Percentiles rank a stretch among this genome's conserved stretches.
Evolutionary conservation across 2,888 invertebrate genomes (phyloP).

Genomic region (Drosophila pullipes): DNA sequence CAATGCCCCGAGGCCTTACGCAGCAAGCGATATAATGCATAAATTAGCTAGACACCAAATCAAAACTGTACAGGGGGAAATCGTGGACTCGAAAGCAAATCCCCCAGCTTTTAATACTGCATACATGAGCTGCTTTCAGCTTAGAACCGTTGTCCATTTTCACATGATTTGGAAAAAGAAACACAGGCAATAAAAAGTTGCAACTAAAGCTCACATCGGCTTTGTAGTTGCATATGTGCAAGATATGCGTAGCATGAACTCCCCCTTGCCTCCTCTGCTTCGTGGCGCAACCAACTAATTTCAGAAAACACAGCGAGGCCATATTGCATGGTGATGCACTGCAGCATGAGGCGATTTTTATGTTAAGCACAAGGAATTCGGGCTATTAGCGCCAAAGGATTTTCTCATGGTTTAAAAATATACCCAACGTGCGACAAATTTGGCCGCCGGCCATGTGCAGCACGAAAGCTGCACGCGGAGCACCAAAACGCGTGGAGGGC

Average conservation of each 20-base stretch:
- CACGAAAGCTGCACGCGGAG: constrained; percentile 80
- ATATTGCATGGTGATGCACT: constrained; percentile 76
- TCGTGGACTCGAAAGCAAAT: constrained; percentile 8
- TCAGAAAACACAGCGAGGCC: constrained; percentile 36
- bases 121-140: constrained; percentile 6
- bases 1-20: constrained; percentile 26
- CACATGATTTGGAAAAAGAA: constrained; percentile 62
- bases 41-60: constrained; percentile 55
- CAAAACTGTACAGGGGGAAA: constrained; percentile 36
- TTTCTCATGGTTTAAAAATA: constrained; percentile 85
- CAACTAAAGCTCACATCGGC: constrained; percentile 26
- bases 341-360: constrained; percentile 79
- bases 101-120: constrained; percentile 3
- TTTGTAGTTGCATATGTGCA: constrained; percentile 50
- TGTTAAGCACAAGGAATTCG: constrained; percentile 83
- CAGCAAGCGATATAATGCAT: constrained; percentile 39
- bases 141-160: constrained; percentile 62
- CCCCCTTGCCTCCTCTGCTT: not conserved
- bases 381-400: constrained; percentile 85
- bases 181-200: constrained; percentile 48
- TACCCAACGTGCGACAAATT: constrained; percentile 80
- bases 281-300: constrained; percentile 63
- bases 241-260: constrained; percentile 34
- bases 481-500: constrained; percentile 35
- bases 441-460: constrained; percentile 77